Conservation (phyloP, 1,140 invertebrate species). For the Rhynchophorus ferrugineus region DNA sequence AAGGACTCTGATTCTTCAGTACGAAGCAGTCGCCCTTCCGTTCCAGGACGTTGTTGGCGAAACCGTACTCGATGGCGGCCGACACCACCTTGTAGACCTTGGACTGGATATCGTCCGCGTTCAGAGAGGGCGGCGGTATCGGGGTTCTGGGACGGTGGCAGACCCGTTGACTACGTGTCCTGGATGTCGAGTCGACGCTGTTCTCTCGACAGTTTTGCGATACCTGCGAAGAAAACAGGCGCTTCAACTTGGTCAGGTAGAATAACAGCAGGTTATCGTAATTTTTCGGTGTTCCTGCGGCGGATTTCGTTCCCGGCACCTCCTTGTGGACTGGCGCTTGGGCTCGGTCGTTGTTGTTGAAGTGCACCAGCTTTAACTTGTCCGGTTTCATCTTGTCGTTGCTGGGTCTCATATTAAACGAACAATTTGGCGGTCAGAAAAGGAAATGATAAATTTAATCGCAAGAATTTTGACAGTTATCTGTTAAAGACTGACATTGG, state of each 20-base stretch:
- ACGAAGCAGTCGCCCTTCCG: constrained; percentile 18
- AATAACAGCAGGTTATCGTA: constrained; percentile 19
- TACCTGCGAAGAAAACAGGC: constrained; percentile 8
- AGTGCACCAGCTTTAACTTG: background rate
- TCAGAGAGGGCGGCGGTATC: background rate
- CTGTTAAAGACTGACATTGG: background rate
- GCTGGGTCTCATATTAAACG: background rate
- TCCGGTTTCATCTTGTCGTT: background rate
- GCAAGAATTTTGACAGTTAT: background rate
- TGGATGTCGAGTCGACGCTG: constrained; percentile 12
- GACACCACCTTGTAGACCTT: constrained; percentile 22
- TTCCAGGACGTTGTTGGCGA: constrained; percentile 18
- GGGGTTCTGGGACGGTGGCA: background rate
- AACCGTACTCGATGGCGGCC: constrained; percentile 22
- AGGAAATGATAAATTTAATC: background rate
- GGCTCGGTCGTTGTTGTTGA: background rate
- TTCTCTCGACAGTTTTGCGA: constrained; percentile 6
- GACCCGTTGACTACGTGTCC: background rate
- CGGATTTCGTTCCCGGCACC: background rate
- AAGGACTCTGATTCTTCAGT: constrained; percentile 10
- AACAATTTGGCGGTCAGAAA: background rate
- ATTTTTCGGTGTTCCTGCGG: constrained; percentile 6
- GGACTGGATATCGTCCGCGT: constrained; percentile 2
- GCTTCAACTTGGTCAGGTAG: constrained; percentile 22
- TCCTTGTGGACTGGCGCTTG: background rate